Evolutionary conservation across 2,888 invertebrate genomes (phyloP).

Genomic region (Pseudoips prasinana): DNA sequence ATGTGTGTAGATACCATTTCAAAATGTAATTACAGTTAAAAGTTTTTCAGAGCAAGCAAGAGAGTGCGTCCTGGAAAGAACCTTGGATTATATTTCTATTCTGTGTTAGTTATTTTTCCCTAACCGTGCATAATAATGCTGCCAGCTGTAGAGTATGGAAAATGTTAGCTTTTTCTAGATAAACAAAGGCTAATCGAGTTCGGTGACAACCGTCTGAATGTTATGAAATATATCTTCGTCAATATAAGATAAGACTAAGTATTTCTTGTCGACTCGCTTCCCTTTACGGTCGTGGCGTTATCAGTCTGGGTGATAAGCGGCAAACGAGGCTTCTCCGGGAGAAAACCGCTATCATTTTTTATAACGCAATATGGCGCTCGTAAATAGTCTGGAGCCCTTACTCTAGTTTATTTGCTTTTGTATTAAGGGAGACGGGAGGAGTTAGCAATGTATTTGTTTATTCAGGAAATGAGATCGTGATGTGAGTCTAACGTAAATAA

Average conservation of each 20-base stretch:
- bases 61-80: too few species aligned
- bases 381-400: conserved; percentile 52
- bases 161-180: conserved; percentile 31
- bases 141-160: too few species aligned
- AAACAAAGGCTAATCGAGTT: conserved; percentile 42
- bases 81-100: too few species aligned
- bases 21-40: too few species aligned
- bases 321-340: conserved; percentile 56
- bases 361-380: conserved; percentile 63
- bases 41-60: too few species aligned
- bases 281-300: conserved; percentile 54
- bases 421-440: conserved; percentile 35
- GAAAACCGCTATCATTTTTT: conserved; percentile 66
- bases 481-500: background rate
- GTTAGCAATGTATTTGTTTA: conserved; percentile 37
- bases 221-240: conserved; percentile 53
- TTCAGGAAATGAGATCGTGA: conserved; percentile 19
- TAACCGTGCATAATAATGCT: too few species aligned
- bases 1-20: too few species aligned
- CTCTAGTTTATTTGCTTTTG: conserved; percentile 50
- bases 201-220: conserved; percentile 36
- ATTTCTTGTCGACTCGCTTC: conserved; percentile 57
- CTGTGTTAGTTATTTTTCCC: too few species aligned
- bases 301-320: conserved; percentile 59
- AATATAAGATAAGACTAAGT: conserved; percentile 58